These are phyloP conservation scores for Pecten maximus DNA, from an alignment of 2,888 invertebrate genomes.

Conservation along the genomic window DNA sequence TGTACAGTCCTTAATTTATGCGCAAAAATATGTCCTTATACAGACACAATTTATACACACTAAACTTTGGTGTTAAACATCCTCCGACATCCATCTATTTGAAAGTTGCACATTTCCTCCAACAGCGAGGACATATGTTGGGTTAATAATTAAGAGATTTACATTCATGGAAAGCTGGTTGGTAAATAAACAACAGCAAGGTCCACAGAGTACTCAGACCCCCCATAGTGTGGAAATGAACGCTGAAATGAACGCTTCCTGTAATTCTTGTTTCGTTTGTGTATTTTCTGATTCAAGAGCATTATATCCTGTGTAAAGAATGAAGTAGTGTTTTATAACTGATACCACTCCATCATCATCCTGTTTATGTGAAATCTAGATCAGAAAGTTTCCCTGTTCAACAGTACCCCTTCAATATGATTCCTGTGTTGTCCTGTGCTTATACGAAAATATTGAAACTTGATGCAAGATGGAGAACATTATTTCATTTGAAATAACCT, in stretches of 20 bases:
- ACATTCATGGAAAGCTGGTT: slow-evolving; percentile 10
- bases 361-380: neutral
- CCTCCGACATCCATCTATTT: neutral
- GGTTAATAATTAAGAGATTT: neutral
- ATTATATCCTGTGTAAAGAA: neutral
- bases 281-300: slow-evolving; percentile 11
- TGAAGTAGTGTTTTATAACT: neutral
- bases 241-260: neutral
- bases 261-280: neutral
- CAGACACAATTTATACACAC: too few species aligned
- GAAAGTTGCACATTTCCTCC: neutral
- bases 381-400: neutral
- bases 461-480: neutral
- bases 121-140: neutral
- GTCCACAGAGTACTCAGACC: slow-evolving; percentile 23
- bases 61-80: too few species aligned
- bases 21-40: too few species aligned
- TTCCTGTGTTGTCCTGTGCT: neutral
- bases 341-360: neutral
- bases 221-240: neutral
- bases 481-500: neutral
- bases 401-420: neutral
- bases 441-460: slow-evolving; percentile 9
- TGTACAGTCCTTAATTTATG: too few species aligned
- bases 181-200: neutral